Evolutionary conservation across 2,113 vertebrate genomes (phyloP).

Genomic region (Planiliza haematocheilus): DNA sequence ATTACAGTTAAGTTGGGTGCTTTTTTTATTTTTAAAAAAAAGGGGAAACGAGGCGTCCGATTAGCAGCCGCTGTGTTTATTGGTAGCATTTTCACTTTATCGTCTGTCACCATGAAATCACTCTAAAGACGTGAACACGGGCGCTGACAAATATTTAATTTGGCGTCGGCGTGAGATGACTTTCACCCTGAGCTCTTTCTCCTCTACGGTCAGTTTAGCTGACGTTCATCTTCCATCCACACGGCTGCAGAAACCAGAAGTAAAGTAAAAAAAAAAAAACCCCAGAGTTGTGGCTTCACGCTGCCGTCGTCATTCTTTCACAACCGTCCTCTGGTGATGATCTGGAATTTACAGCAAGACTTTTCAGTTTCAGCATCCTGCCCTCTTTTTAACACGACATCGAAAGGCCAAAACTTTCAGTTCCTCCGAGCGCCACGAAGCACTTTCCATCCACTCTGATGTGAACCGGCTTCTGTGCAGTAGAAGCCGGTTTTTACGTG

Average conservation of each 20-base stretch:
- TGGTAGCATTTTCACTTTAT: too few relatives aligned
- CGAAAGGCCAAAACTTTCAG: neutral
- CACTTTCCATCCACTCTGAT: constrained; percentile 13
- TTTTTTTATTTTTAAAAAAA: neutral
- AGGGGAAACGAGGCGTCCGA: neutral
- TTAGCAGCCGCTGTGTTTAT: too few relatives aligned
- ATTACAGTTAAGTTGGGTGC: too few relatives aligned
- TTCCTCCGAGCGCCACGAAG: neutral
- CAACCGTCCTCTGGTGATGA: neutral
- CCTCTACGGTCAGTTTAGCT: neutral
- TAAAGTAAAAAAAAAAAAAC: neutral
- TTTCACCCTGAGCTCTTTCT: neutral
- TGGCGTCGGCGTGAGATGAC: neutral
- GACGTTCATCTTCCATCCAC: fast-evolving
- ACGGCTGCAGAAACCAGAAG: constrained; percentile 38
- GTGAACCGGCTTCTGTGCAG: too few relatives aligned
- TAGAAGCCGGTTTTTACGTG: too few relatives aligned
- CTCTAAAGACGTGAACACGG: neutral
- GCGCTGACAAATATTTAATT: neutral
- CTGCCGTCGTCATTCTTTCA: constrained; percentile 12
- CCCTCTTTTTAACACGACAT: fast-evolving
- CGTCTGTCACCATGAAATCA: too few relatives aligned
- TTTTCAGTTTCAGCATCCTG: neutral
- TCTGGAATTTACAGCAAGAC: constrained; percentile 27
- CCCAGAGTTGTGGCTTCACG: neutral